phyloP scores from a whole-genome alignment of 2,113 vertebrate genomes.

The Eurystomus gularis region DNA sequence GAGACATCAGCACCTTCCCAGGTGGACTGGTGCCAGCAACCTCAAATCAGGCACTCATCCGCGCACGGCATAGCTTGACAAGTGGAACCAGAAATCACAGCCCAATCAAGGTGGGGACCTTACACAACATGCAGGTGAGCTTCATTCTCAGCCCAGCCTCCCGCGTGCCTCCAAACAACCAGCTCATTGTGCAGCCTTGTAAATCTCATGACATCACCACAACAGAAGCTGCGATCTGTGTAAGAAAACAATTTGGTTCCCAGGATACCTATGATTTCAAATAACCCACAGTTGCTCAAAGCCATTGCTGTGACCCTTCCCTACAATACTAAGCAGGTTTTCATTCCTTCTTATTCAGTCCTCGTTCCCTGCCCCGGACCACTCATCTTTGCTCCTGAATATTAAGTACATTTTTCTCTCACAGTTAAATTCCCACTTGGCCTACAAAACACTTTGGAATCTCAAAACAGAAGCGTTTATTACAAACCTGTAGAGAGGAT shows the following conservation, averaged over 20 bases:
- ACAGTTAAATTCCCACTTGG: slow-evolving; percentile 37
- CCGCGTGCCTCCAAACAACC: slow-evolving; percentile 4
- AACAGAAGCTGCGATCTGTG: slow-evolving; percentile 24
- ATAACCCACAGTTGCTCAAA: slow-evolving; percentile 21
- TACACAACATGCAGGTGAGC: neutral
- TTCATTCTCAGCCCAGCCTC: neutral
- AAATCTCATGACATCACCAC: slow-evolving; percentile 49
- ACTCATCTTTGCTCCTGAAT: slow-evolving; percentile 42
- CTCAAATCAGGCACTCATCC: neutral
- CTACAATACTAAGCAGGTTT: slow-evolving; percentile 17
- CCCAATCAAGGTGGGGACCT: neutral
- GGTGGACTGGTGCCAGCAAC: neutral
- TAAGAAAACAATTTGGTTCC: slow-evolving; percentile 43
- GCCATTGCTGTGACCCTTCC: neutral
- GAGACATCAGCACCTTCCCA: neutral
- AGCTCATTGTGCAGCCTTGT: slow-evolving; percentile 41
- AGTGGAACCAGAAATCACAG: neutral
- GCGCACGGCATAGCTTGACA: rapidly evolving
- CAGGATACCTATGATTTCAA: slow-evolving; percentile 50
- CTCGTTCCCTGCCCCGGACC: slow-evolving; percentile 10
- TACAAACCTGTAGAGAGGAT: slow-evolving; percentile 61
- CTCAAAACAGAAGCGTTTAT: slow-evolving; percentile 48
- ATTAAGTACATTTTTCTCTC: slow-evolving; percentile 52
- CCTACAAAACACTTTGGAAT: slow-evolving; percentile 36
- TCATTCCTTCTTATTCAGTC: slow-evolving; percentile 1